Conservation (phyloP, 2,113 vertebrate genomes). For the Tragelaphus strepsiceros region DNA sequence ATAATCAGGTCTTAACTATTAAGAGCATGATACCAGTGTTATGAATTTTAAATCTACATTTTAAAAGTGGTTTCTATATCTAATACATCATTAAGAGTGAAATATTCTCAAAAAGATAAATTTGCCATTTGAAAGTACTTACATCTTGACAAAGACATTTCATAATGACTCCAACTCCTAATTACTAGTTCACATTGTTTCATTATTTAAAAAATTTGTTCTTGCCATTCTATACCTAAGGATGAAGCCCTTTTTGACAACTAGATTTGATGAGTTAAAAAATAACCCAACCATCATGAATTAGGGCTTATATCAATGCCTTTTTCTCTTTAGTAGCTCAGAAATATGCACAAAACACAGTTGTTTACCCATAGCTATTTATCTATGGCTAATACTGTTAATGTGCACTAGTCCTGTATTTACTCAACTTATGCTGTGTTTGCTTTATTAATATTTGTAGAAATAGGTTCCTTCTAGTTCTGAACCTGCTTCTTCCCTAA, state of each 20-base stretch:
- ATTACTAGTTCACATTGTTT: not conserved
- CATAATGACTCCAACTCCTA: not conserved
- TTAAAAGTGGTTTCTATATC: not conserved
- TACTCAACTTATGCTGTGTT: not conserved
- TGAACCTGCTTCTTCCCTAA: slow-evolving; percentile 39
- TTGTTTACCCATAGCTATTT: not conserved
- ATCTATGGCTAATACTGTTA: not conserved
- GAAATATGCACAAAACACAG: not conserved
- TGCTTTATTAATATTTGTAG: slow-evolving; percentile 8
- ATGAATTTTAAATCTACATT: not conserved
- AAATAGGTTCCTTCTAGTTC: slow-evolving; percentile 55
- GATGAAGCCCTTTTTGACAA: not conserved
- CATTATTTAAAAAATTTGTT: not conserved
- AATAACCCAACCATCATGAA: not conserved
- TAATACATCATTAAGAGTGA: not conserved
- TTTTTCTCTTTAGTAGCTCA: not conserved
- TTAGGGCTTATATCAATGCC: not conserved
- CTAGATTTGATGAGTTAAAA: not conserved
- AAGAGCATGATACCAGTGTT: not conserved
- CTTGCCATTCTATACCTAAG: not conserved
- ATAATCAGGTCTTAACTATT: not conserved
- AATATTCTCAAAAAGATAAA: not conserved
- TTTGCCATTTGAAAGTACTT: not conserved
- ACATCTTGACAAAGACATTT: not conserved
- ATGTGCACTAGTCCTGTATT: not conserved